Evolutionary conservation across 2,888 invertebrate genomes (phyloP).

Genomic region (Orthosia gothica): DNA sequence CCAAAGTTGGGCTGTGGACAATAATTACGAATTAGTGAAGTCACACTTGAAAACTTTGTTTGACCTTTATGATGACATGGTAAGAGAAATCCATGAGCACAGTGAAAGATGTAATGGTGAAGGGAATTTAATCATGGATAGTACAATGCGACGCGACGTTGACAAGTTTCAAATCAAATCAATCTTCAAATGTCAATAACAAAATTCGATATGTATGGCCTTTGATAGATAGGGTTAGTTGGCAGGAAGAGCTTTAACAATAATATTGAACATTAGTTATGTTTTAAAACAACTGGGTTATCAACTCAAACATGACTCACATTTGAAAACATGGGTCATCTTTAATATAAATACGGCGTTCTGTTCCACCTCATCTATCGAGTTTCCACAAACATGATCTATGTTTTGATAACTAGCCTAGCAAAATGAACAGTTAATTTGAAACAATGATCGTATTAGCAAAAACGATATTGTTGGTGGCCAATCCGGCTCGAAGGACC

Average conservation of each 20-base stretch:
- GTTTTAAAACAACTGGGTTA: conserved; percentile 23
- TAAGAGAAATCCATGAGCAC: neutral
- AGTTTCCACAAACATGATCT: conserved; percentile 50
- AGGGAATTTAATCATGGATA: neutral
- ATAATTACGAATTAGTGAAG: neutral
- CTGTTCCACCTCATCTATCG: conserved; percentile 39
- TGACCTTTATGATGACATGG: neutral
- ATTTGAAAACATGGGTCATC: conserved; percentile 39
- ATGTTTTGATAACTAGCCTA: conserved; percentile 54
- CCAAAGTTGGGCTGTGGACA: neutral
- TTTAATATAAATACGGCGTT: conserved; percentile 26
- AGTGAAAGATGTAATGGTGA: neutral
- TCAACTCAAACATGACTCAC: conserved; percentile 11
- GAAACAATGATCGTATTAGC: conserved; percentile 40
- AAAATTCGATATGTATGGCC: neutral
- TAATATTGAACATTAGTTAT: conserved; percentile 24
- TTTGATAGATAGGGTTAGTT: conserved; percentile 6
- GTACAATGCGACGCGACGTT: neutral
- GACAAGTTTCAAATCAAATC: conserved; percentile 5
- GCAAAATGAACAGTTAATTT: conserved; percentile 24
- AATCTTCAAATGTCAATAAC: conserved; percentile 11
- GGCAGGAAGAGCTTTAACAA: conserved; percentile 11
- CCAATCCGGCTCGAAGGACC: no score
- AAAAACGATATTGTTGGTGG: neutral
- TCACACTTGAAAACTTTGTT: neutral